Conservation (phyloP, 2,888 invertebrate genomes). For the Silvanus unidentatus region DNA sequence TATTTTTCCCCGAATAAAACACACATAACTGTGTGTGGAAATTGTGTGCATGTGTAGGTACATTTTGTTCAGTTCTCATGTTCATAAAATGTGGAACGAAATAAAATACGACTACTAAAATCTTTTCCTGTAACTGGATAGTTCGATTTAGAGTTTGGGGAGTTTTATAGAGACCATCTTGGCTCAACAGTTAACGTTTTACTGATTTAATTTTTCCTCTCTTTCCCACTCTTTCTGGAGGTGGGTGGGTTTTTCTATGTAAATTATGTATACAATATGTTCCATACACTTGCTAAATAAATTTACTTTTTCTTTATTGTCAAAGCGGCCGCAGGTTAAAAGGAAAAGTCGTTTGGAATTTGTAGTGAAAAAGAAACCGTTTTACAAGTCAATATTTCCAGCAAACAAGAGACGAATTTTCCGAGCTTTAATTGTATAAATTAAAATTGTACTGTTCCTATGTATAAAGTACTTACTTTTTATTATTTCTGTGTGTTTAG, state of each 20-base stretch:
- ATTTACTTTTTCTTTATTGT: no score
- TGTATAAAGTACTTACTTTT: not conserved
- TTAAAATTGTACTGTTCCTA: slow-evolving; percentile 13
- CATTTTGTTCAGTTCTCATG: slow-evolving; percentile 1
- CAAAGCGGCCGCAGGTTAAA: no score
- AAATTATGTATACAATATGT: no score
- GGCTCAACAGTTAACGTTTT: slow-evolving; percentile 18
- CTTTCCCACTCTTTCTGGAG: slow-evolving; percentile 4
- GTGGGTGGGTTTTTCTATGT: slow-evolving; percentile 5
- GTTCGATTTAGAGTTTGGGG: slow-evolving; percentile 22
- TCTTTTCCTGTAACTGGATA: slow-evolving; percentile 18
- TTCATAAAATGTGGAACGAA: slow-evolving; percentile 13
- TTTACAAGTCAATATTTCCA: slow-evolving; percentile 17
- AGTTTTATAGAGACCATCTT: slow-evolving; percentile 19
- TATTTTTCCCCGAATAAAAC: no score
- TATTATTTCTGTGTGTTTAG: slow-evolving; percentile 1
- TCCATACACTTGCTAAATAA: no score
- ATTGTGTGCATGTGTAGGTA: slow-evolving; percentile 1
- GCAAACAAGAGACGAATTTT: no score
- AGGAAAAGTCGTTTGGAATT: no score
- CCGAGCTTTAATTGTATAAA: slow-evolving; percentile 25
- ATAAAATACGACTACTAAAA: slow-evolving; percentile 22
- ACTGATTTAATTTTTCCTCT: slow-evolving; percentile 19
- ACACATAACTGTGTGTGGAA: slow-evolving; percentile 18
- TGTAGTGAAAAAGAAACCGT: no score